These are phyloP conservation scores for Lerista edwardsae DNA, from an alignment of 2,797 vertebrate genomes.

Conservation along the genomic window DNA sequence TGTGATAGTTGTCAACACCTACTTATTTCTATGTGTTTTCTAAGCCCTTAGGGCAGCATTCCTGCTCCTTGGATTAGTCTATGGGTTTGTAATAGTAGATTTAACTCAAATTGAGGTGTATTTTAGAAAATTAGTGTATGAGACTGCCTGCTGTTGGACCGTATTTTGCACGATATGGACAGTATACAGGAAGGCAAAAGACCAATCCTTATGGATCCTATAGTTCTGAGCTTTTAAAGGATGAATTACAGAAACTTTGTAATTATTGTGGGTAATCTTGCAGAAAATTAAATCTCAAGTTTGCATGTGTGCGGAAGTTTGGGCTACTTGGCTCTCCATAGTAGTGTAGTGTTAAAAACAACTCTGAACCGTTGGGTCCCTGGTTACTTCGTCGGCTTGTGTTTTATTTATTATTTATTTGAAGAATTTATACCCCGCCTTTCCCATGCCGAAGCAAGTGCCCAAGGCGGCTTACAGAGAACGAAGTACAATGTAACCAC, in stretches of 20 bases:
- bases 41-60: conserved; percentile 48
- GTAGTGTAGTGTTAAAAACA: conserved; percentile 67
- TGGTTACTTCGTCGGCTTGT: neutral
- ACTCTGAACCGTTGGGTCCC: neutral
- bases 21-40: conserved; percentile 42
- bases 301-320: conserved; percentile 85
- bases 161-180: conserved; percentile 33
- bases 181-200: conserved; percentile 68
- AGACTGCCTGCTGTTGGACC: conserved; percentile 57
- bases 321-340: conserved; percentile 77
- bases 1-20: conserved; percentile 33
- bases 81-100: conserved; percentile 71
- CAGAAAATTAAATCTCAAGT: conserved; percentile 95
- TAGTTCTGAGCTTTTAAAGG: conserved; percentile 89
- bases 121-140: conserved; percentile 74
- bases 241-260: conserved; percentile 89
- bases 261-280: conserved; percentile 95
- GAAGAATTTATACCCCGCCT: too few relatives aligned
- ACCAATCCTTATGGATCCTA: conserved; percentile 90
- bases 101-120: conserved; percentile 75
- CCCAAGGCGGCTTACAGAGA: too few relatives aligned
- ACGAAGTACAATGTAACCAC: too few relatives aligned
- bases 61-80: conserved; percentile 64
- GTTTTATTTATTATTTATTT: too few relatives aligned
- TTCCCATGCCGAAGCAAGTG: too few relatives aligned